Evolutionary conservation across 2,888 invertebrate genomes (phyloP), one percentile per base, ranked within the genome.

Genomic region (Limenitis camilla): DNA sequence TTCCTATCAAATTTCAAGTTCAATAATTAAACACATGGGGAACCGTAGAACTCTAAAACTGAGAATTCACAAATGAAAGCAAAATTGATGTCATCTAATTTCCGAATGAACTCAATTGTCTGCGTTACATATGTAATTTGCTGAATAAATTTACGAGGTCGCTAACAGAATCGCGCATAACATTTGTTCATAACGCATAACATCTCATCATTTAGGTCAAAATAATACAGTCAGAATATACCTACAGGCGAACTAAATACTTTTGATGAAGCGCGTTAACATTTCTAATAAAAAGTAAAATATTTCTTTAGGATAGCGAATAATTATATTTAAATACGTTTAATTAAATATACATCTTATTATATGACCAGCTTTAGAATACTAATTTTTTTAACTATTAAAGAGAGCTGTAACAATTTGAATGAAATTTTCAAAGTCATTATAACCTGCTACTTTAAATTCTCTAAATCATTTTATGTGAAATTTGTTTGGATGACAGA

Each of bases 101-200:
- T 49, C 38, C 29, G 36, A 49, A 52, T 30, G 41, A 42, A 45
- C 40, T 41, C 45, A 52, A 49, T 52, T 52, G 49, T 52, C 52
- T 41, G 41, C 38, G 36, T 48, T 52, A 27, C 51, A 35, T 29
- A 45, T 38, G 38, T 44, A 55, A 51, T 48, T 47, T 41, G 47
- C 40, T 29, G 43, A 47, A 55, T 51, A 51, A 53, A 53, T 54
- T 54, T 47, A 54, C 33, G 54, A 47, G 54, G 47, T 39, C 54
- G 43, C 32, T 43, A 45, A 55, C 39, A 48, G 47, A 43, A 42
- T 39, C 36, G 46, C 50, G 11, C 38, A 42, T 33, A 43, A 40
- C 32, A 44, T 52, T 48, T 44, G 52, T 48, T 48, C 19, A 19
- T 19, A 19, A 3, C 19, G 19, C 19, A 19, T 19, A 19, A 55